Base-by-base conservation (phyloP, 2,888 invertebrate species). In the Athetis lepigone region DNA sequence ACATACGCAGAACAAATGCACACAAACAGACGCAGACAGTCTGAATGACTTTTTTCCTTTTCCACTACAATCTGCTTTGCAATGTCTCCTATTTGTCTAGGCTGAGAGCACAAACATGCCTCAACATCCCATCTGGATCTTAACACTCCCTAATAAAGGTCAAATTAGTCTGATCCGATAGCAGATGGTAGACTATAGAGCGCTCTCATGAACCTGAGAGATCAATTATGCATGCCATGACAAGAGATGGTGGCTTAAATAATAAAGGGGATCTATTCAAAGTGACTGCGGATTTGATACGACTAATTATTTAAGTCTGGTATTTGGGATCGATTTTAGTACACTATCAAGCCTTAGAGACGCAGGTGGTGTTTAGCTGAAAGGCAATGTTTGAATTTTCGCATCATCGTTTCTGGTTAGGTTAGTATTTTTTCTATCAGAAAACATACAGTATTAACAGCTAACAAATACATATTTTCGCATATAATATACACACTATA, bases 211-310 rank as follows among this genome's bases (percentile, higher is more conserved):
- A 82, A 80, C 70, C 77, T 73, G 70, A 77, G 80, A 71, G 83
- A 88, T 90, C 86, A 90, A 90, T 90, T 89, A 90, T 90, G 88
- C 86, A 89, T 83, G 77, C 77, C 76, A 63, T 81, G 84, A 86
- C 85, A 85, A 84, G 85, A 85, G 83, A 80, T 76, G 72, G 77
- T 82, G 79, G 79, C 69, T 85, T 85, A 76, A 88, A 90, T 89
- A 86, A 87, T 88, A 79, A 83, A 87, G 76, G 66, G 73, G 79
- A 75, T 74, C 77, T 74, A 74, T 83, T 81, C 79, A 77, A 79
- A 74, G 58, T 71, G 70, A 65, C 67, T 57, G 66, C 54, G 70
- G 70, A 79, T 77, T 77, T 85, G 81, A 85, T 83, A 72, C 75
- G 58, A 62, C 80, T 82, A 82, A 83, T 81, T 83, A 83, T 80